Evolutionary conservation across 2,888 invertebrate species (phyloP).

Genomic region (Choreutis nemorana): DNA sequence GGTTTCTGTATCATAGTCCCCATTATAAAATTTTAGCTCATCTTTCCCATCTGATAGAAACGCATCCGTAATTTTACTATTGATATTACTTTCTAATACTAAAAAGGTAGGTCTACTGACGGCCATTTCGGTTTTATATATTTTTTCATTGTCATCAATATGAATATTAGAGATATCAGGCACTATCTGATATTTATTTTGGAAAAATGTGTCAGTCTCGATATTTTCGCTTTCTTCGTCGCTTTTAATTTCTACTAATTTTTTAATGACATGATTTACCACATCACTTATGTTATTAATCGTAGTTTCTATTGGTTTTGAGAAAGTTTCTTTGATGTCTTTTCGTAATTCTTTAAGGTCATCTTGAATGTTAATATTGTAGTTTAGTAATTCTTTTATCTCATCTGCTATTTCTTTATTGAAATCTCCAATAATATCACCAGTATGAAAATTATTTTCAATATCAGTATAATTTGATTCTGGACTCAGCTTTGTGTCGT

Average conservation of each 20-base stretch:
- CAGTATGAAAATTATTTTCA: conserved; percentile 53
- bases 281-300: conserved; percentile 62
- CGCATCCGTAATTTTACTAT: conserved; percentile 63
- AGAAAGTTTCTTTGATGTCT: conserved; percentile 57
- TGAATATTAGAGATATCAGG: conserved; percentile 27
- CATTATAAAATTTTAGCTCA: conserved; percentile 45
- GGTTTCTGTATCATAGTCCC: conserved; percentile 46
- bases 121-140: conserved; percentile 46
- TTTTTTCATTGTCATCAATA: conserved; percentile 44
- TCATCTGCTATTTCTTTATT: conserved; percentile 68
- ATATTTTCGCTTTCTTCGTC: conserved; percentile 26
- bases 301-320: conserved; percentile 57
- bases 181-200: conserved; percentile 15
- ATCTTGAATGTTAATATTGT: conserved; percentile 54
- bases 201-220: conserved; percentile 12
- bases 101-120: conserved; percentile 55
- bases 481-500: conserved; percentile 26
- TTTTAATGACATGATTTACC: conserved; percentile 58
- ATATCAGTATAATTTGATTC: conserved; percentile 46
- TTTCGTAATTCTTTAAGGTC: conserved; percentile 54
- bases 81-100: conserved; percentile 39
- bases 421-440: conserved; percentile 66
- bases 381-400: conserved; percentile 56
- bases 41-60: conserved; percentile 68
- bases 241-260: conserved; percentile 46